Conservation (phyloP, 2,113 vertebrate genomes). For the Brachyistius frenatus region DNA sequence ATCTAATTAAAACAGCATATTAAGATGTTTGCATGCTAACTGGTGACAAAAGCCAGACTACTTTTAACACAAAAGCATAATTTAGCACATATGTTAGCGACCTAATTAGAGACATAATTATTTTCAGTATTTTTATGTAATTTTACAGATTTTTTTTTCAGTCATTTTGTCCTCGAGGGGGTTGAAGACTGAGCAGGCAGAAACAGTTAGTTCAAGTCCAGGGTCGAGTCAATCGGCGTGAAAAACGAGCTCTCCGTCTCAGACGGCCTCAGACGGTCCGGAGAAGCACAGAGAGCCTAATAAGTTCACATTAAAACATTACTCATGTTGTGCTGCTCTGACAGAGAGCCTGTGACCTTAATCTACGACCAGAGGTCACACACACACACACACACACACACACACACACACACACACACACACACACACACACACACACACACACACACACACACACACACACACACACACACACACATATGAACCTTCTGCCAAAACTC, state of each 20-base stretch:
- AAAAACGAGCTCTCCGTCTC: conserved; percentile 41
- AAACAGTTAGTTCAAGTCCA: conserved; percentile 25
- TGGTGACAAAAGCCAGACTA: background rate
- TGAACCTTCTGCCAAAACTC: conserved; percentile 30
- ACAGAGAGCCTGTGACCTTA: conserved; percentile 64
- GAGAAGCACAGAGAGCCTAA: conserved; percentile 23
- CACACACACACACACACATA: conserved; percentile 33
- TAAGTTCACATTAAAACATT: conserved; percentile 68
- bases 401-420: background rate
- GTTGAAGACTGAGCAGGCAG: conserved; percentile 21
- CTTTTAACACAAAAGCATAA: background rate
- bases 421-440: background rate
- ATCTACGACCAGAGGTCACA: conserved; percentile 68
- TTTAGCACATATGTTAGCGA: background rate
- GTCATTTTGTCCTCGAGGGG: conserved; percentile 1
- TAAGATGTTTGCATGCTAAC: background rate
- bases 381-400: conserved; percentile 22
- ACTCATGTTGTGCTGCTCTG: conserved; percentile 63
- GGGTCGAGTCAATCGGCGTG: conserved; percentile 41
- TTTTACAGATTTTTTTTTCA: background rate
- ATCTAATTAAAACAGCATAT: conserved; percentile 11
- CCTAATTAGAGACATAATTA: background rate
- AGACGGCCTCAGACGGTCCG: conserved; percentile 40
- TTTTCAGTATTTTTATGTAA: background rate
- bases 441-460: conserved; percentile 7